A percentile compares a stretch with the other conserved stretches of the same genome.
These are phyloP conservation scores for Erebia palarica DNA, from an alignment of 2,888 invertebrate genomes.

Conservation along the genomic window DNA sequence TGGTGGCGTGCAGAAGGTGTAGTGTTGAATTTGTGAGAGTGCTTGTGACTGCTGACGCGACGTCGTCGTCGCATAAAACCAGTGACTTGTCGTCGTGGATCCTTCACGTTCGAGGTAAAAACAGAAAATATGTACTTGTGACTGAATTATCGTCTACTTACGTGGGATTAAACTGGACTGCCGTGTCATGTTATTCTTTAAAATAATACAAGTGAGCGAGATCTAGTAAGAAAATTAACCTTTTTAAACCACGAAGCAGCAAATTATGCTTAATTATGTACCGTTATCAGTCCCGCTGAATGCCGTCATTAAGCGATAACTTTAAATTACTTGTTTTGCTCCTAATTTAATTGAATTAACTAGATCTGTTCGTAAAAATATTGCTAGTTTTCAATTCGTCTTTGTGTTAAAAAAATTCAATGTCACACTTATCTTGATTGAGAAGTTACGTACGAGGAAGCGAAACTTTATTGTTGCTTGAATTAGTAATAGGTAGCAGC, in stretches of 20 bases:
- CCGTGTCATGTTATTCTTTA: constrained; percentile 19
- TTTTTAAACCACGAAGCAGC: constrained; percentile 30
- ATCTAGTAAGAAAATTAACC: constrained; percentile 2
- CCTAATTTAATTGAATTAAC: constrained; percentile 22
- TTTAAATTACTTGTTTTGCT: constrained; percentile 25
- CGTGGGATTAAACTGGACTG: constrained; percentile 57
- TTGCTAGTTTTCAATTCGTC: constrained; percentile 19
- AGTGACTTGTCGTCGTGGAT: constrained; percentile 65
- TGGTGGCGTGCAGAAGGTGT: constrained; percentile 55
- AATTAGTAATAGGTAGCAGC: constrained; percentile 52
- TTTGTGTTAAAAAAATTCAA: constrained; percentile 60
- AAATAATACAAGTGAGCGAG: not conserved
- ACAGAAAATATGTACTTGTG: constrained; percentile 60
- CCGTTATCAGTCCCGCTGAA: constrained; percentile 53
- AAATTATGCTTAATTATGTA: constrained; percentile 51
- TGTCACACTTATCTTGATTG: constrained; percentile 69
- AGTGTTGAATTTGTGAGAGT: constrained; percentile 69
- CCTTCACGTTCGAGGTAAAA: constrained; percentile 74
- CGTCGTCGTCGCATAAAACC: constrained; percentile 61
- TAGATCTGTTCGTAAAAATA: constrained; percentile 15
- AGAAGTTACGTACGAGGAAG: constrained; percentile 75
- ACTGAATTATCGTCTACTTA: constrained; percentile 60
- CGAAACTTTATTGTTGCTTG: constrained; percentile 63
- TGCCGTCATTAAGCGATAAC: constrained; percentile 29
- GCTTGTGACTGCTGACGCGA: constrained; percentile 68